Evolutionary conservation across 2,888 invertebrate species (phyloP).

Genomic region (Sarcophaga rosellei): DNA sequence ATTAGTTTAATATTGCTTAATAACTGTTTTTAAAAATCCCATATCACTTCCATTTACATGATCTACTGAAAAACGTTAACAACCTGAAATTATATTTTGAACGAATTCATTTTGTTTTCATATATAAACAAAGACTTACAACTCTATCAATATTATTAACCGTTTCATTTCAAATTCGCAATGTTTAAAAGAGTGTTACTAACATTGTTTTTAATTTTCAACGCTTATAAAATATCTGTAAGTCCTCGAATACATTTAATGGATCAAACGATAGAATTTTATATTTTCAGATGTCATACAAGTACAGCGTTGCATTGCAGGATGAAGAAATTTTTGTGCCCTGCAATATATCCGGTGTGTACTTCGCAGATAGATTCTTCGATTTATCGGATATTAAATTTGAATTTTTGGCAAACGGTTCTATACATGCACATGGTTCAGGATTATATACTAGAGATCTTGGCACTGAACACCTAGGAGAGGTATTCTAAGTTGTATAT

Average conservation of each 20-base stretch:
- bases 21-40: neutral
- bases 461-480: neutral
- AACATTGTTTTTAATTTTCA: neutral
- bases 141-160: neutral
- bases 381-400: neutral
- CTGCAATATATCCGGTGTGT: neutral
- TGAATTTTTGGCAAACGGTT: neutral
- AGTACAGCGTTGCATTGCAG: neutral
- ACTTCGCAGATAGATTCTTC: neutral
- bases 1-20: too few species aligned
- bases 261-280: neutral
- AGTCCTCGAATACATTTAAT: neutral
- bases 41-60: too few species aligned
- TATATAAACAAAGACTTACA: neutral
- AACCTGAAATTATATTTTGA: neutral
- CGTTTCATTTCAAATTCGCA: neutral
- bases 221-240: neutral
- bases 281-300: neutral
- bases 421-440: neutral
- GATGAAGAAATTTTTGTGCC: neutral
- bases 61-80: too few species aligned
- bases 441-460: neutral
- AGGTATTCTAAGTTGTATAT: neutral
- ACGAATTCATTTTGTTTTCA: neutral
- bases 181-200: neutral